Conservation (phyloP, 2,888 invertebrate genomes). For the Trimorus sp. region DNA sequence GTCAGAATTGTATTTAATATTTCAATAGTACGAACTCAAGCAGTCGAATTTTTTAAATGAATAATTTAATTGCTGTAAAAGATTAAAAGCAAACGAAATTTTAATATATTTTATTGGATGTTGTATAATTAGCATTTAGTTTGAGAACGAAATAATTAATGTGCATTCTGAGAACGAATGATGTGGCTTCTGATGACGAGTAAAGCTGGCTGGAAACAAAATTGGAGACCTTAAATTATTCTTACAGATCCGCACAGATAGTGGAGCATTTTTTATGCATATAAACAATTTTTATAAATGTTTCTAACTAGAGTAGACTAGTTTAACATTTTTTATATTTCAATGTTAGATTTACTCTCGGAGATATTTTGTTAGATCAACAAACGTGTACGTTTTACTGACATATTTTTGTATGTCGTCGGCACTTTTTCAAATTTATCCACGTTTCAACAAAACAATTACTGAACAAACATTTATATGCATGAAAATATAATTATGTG, state of each 20-base stretch:
- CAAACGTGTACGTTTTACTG: constrained; percentile 10
- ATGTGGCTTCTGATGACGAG: constrained; percentile 42
- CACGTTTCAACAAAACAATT: background rate
- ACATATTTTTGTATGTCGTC: constrained; percentile 11
- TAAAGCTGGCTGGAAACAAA: constrained; percentile 44
- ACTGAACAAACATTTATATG: constrained; percentile 20
- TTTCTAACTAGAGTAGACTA: background rate
- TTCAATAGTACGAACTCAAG: no score
- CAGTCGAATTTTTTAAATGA: no score
- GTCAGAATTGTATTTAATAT: constrained; percentile 18
- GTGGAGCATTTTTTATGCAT: constrained; percentile 3
- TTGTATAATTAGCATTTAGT: no score
- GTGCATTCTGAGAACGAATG: constrained; percentile 37
- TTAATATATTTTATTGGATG: no score
- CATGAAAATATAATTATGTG: constrained; percentile 33
- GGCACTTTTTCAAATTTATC: background rate
- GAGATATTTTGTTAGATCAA: background rate
- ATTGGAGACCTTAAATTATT: background rate
- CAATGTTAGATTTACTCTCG: constrained; percentile 5
- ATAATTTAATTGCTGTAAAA: no score
- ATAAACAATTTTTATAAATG: constrained; percentile 11
- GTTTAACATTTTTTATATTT: background rate
- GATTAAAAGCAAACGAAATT: no score
- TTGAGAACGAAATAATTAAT: background rate
- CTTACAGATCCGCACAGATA: no score